Conservation (phyloP, 1,140 invertebrate genomes). For the Drosophila saltans region DNA sequence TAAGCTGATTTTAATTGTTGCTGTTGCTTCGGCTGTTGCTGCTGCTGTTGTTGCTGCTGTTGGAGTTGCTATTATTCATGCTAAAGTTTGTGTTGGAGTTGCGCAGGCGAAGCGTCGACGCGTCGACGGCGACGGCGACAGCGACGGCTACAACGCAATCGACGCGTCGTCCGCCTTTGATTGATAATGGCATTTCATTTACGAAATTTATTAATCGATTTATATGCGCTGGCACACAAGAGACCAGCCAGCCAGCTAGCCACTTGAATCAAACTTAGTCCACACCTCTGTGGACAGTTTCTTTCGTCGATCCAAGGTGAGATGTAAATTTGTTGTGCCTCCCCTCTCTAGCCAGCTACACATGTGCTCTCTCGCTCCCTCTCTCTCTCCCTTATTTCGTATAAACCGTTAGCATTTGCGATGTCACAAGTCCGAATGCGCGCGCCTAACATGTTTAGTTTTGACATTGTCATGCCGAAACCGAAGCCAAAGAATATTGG, state of each 20-base stretch:
- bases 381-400: background rate
- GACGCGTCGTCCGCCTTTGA: conserved; percentile 20
- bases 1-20: conserved; percentile 50
- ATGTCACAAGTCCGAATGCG: conserved; percentile 48
- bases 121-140: background rate
- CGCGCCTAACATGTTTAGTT: conserved; percentile 65
- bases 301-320: conserved; percentile 65
- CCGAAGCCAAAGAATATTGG: conserved; percentile 60
- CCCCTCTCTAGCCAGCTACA: background rate
- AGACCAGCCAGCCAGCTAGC: conserved; percentile 10
- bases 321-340: conserved; percentile 56
- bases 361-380: background rate
- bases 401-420: conserved; percentile 53
- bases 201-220: conserved; percentile 78
- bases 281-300: conserved; percentile 43
- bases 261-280: conserved; percentile 11
- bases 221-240: conserved; percentile 69
- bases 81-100: conserved; percentile 23
- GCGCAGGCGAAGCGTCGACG: conserved; percentile 33
- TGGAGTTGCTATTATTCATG: background rate
- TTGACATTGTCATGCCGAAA: conserved; percentile 66
- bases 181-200: conserved; percentile 74
- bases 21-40: background rate
- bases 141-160: conserved; percentile 28
- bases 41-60: conserved; percentile 13